Evolutionary conservation across 2,797 vertebrate genomes (phyloP).

Genomic region (Parauchenoglanis ngamensis): DNA sequence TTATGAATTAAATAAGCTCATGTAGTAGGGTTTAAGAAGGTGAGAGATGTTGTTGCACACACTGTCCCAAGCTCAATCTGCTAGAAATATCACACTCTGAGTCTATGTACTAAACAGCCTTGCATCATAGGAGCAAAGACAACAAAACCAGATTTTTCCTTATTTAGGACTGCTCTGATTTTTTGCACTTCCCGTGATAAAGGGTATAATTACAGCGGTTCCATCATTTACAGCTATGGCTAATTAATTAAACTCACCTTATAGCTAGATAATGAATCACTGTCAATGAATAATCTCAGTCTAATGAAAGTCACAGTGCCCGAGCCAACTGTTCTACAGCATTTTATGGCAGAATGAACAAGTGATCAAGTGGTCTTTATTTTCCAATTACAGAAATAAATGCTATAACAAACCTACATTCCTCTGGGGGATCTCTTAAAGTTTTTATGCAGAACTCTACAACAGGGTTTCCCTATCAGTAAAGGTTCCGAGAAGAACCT

Average conservation of each 20-base stretch:
- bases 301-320: constrained; percentile 14
- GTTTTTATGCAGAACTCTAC: background rate
- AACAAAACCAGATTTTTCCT: background rate
- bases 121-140: background rate
- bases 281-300: constrained; percentile 20
- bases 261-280: constrained; percentile 23
- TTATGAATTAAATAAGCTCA: background rate
- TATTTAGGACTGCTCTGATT: background rate
- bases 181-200: background rate
- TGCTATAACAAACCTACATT: background rate
- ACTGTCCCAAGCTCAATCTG: background rate
- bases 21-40: background rate
- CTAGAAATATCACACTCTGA: background rate
- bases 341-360: constrained; percentile 24
- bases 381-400: constrained; percentile 36
- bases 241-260: constrained; percentile 31
- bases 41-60: background rate
- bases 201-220: background rate
- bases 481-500: background rate
- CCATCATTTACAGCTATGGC: background rate
- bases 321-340: constrained; percentile 19
- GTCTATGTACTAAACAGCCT: background rate
- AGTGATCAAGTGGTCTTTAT: constrained; percentile 27
- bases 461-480: background rate
- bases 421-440: background rate